Base-by-base conservation (phyloP, 2,888 invertebrate species). In the Hirtodrosophila confusa region DNA sequence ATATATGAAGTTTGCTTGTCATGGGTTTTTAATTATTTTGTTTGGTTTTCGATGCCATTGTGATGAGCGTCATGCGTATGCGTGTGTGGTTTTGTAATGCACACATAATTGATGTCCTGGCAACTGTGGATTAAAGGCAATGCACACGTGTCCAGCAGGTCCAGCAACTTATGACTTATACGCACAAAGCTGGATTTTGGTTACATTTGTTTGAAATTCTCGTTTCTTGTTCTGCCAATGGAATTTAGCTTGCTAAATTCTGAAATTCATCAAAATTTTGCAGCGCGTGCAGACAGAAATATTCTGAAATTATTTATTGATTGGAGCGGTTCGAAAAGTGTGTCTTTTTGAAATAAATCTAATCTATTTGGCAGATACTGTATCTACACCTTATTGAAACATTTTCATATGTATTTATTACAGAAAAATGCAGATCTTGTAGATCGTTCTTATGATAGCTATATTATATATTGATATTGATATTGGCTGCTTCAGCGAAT, bases 11-110 rank as follows among this genome's bases (percentile, higher is more conserved):
- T 51, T 62, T 64, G 50, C 40, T 49, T 68, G 78, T 80, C 87
- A 78, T 69, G 63, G 72, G 69, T 63, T 82, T 82, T 82, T 85
- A 87, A 87, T 87, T 87, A 85, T 86, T 87, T 87, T 80, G 82
- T 85, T 82, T 70, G 85, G 69, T 67, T 78, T 69, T 65, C 48
- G 45, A 33, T 43, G 17, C 49, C 56, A 73, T 68, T 76, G 63
- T 63, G 43, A 54, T 39, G 64, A 64, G 33, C 41, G 36, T 65
- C 33, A n/a, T 31, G 29, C 11, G 23, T 43, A 27, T 40, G 11
- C 6, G 4, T 33, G 44, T 63, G 65, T 50, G 68, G 66, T 61
- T 64, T 65, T 68, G 80, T 84, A 84, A 86, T 80, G 55, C 56
- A 57, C 53, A 61, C 80, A 74, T 80, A 80, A 84, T 80, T 86